Evolutionary conservation across 1,140 invertebrate species (phyloP).

Genomic region (Drosophila trapezifrons): DNA sequence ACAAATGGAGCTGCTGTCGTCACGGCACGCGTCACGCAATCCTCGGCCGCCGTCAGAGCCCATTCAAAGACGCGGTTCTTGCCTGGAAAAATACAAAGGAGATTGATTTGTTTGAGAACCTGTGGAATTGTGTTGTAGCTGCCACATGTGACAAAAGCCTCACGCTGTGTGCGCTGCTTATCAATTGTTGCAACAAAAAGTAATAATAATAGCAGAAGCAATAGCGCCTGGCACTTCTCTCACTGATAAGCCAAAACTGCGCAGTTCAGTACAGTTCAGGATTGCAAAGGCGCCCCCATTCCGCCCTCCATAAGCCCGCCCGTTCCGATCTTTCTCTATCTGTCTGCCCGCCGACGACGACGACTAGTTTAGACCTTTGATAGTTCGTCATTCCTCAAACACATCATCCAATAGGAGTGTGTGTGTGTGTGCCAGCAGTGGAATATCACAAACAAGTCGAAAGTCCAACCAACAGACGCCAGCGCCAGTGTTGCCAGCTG

Average conservation of each 20-base stretch:
- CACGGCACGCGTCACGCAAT: constrained; percentile 87
- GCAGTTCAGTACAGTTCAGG: constrained; percentile 7
- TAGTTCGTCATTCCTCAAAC: constrained; percentile 68
- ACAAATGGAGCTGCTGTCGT: constrained; percentile 87
- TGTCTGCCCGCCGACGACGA: constrained; percentile 21
- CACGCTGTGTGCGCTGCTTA: neutral
- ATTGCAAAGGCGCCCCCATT: constrained; percentile 14
- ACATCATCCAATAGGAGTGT: constrained; percentile 33
- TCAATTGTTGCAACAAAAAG: constrained; percentile 20
- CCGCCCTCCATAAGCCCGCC: neutral
- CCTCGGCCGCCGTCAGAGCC: constrained; percentile 88
- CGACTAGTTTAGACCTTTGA: constrained; percentile 67
- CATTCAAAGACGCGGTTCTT: constrained; percentile 87
- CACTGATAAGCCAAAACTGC: constrained; percentile 16
- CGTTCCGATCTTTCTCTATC: constrained; percentile 12
- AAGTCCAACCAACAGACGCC: constrained; percentile 58
- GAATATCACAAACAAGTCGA: constrained; percentile 72
- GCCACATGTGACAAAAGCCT: constrained; percentile 8
- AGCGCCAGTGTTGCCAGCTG: constrained; percentile 13
- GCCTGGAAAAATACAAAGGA: constrained; percentile 74
- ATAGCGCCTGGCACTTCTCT: constrained; percentile 2
- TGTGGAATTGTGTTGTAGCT: constrained; percentile 12
- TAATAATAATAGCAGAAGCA: constrained; percentile 1
- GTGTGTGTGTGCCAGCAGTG: constrained; percentile 12
- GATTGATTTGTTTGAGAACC: constrained; percentile 13